Base-by-base conservation (phyloP, 2,888 invertebrate species). In the Cremastobaeus sp. region DNA sequence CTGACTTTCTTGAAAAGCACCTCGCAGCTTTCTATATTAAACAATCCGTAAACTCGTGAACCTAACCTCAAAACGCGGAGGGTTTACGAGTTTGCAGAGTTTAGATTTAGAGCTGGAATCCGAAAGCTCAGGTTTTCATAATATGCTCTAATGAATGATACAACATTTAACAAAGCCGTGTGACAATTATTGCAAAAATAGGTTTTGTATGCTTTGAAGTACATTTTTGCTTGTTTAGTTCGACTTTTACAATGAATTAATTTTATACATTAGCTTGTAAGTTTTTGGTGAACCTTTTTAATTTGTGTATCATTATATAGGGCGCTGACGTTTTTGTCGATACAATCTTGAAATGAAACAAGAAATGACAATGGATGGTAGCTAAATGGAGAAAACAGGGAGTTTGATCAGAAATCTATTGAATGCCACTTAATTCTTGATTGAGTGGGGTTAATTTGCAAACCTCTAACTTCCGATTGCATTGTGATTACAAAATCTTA, bases 221-320 rank as follows among this genome's bases (percentile, higher is more conserved):
- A 45, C 11, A n/a, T 18, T 32, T 34, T 20, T 8, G 32, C 45
- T 57, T 37, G 2, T 30, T 47, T 60, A 25, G 25, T 43, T 59
- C 25, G 11, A n/a, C n/a, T 30, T 48, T 45, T 57, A 21, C 35
- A 5, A 30, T 20, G 45, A 20, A 15, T 62, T 62, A 21, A 32
- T 62, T 62, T 62, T 48, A 55, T 47, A 39, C 30, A 47, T 41
- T 65, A 57, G 12, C n/a, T 34, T 48, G 20, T 50, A 35, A 34
- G 37, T 30, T 21, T 35, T 45, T 65, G n/a, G 18, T 66, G 74
- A 15, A 70, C 20, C 11, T 55, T 48, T 54, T 71, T 75, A 75
- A 75, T 47, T 70, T 57, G 21, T 66, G 50, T 75, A 66, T 75
- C 74, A 62, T 75, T 75, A 66, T 75, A 66, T 75, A 75, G 70